These are phyloP conservation scores for Pycnomerus fuliginosus DNA, from an alignment of 2,888 invertebrate genomes.

Conservation along the genomic window DNA sequence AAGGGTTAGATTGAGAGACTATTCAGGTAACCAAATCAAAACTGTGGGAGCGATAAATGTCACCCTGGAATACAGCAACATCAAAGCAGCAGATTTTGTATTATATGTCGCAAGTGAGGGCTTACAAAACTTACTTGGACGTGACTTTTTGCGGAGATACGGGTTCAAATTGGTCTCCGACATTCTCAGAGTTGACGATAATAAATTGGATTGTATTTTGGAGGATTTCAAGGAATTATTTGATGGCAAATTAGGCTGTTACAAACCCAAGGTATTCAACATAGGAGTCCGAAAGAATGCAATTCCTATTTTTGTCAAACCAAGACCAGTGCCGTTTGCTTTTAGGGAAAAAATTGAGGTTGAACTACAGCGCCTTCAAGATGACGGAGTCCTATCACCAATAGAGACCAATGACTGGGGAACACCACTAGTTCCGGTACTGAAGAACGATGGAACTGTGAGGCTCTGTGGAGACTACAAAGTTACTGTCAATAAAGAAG, in stretches of 20 bases:
- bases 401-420: constrained; percentile 23
- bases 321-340: no score
- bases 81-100: neutral
- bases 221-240: neutral
- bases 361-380: constrained; percentile 14
- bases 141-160: neutral
- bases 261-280: no score
- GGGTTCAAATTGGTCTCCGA: neutral
- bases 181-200: neutral
- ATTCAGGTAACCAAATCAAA: neutral
- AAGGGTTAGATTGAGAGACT: neutral
- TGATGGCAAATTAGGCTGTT: neutral
- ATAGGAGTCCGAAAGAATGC: no score
- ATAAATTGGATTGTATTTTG: neutral
- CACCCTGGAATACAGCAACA: neutral
- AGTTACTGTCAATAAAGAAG: constrained; percentile 26
- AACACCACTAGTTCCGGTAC: constrained; percentile 28
- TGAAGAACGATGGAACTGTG: constrained; percentile 25
- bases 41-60: neutral
- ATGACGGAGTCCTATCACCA: constrained; percentile 10
- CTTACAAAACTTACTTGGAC: neutral
- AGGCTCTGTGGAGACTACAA: constrained; percentile 34
- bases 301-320: no score
- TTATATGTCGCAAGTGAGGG: neutral
- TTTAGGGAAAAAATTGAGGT: constrained; percentile 5